A percentile compares a stretch with the other conserved stretches of the same genome.
Evolutionary conservation across 2,113 vertebrate genomes (phyloP).

Genomic region (Aptenodytes forsteri): DNA sequence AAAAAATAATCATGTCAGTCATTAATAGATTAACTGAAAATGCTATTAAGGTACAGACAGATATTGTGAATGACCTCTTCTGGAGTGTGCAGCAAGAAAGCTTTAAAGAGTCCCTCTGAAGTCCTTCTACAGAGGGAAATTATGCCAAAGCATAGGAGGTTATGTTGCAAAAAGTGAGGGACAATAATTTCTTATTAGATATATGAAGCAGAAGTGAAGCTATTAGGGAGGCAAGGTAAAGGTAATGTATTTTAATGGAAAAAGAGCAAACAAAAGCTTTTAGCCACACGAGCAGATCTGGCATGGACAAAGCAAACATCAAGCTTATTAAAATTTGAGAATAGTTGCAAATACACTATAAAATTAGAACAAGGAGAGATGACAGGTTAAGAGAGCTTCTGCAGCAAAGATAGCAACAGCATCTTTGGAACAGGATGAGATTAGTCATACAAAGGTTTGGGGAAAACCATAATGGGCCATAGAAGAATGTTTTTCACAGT

Average conservation of each 20-base stretch:
- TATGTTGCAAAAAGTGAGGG: neutral
- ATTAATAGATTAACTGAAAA: neutral
- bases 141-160: neutral
- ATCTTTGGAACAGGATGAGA: neutral
- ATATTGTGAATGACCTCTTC: neutral
- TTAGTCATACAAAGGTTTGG: neutral
- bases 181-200: neutral
- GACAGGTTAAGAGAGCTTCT: neutral
- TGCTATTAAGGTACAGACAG: neutral
- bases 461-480: neutral
- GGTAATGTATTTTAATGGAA: neutral
- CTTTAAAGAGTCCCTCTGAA: neutral
- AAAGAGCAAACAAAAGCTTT: neutral
- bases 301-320: neutral
- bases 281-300: neutral
- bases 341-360: neutral
- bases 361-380: neutral
- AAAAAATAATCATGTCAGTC: neutral
- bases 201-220: neutral
- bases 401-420: neutral
- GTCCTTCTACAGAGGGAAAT: neutral
- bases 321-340: neutral
- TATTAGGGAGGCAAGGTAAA: neutral
- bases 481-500: neutral
- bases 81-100: neutral